Percentiles rank a stretch among this genome's conserved stretches.
These are phyloP conservation scores for Drosophila neutralis DNA, from an alignment of 2,888 invertebrate genomes.

Conservation along the genomic window DNA sequence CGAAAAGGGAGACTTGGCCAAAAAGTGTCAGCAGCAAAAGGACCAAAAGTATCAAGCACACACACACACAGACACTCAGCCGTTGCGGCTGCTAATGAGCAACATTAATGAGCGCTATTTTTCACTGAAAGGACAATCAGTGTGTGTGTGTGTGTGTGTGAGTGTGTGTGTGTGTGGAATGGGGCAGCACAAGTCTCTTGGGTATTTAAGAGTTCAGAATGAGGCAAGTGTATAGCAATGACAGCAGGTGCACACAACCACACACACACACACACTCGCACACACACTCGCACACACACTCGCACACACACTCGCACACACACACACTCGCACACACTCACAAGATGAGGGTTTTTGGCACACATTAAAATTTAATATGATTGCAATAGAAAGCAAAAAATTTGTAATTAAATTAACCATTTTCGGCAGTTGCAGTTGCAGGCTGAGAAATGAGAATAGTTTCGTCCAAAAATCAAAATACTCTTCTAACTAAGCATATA, in stretches of 20 bases:
- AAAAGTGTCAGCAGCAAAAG: slow-evolving; percentile 36
- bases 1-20: slow-evolving; percentile 20
- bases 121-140: slow-evolving; percentile 75
- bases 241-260: slow-evolving; percentile 68
- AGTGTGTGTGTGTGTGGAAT: not conserved
- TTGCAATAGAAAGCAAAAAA: slow-evolving; percentile 70
- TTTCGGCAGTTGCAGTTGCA: slow-evolving; percentile 39
- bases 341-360: not conserved
- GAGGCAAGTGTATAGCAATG: slow-evolving; percentile 59
- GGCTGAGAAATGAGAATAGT: slow-evolving; percentile 8
- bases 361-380: slow-evolving; percentile 73
- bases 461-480: not conserved
- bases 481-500: not conserved
- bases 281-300: slow-evolving; percentile 21
- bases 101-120: slow-evolving; percentile 83
- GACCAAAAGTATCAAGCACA: slow-evolving; percentile 27
- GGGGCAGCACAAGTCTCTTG: slow-evolving; percentile 54
- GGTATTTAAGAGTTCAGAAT: slow-evolving; percentile 70
- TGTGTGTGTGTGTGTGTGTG: slow-evolving; percentile 31
- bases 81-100: slow-evolving; percentile 83
- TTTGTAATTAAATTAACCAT: slow-evolving; percentile 78
- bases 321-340: not conserved
- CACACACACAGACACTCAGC: slow-evolving; percentile 17
- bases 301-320: not conserved
- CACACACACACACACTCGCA: slow-evolving; percentile 15